A percentile compares a stretch with the other conserved stretches of the same genome.
Evolutionary conservation across 1,140 invertebrate species (phyloP).

Genomic region (Hycleus phaleratus): DNA sequence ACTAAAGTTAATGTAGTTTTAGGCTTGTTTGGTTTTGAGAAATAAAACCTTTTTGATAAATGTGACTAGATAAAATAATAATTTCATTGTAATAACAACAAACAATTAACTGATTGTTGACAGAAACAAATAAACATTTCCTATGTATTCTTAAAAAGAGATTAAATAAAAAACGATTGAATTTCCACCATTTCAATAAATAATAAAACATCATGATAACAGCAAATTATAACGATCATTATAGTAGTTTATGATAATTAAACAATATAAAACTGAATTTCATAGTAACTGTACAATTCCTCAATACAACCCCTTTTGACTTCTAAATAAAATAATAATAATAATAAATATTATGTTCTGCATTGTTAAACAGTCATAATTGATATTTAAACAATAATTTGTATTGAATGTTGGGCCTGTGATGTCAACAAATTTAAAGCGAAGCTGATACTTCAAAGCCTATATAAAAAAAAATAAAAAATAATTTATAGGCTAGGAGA

Average conservation of each 20-base stretch:
- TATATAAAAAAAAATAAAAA: constrained; percentile 5
- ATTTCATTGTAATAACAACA: background rate
- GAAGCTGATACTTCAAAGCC: constrained; percentile 21
- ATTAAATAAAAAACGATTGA: too few relatives aligned
- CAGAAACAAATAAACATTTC: too few relatives aligned
- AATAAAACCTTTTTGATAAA: constrained; percentile 17
- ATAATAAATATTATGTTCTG: constrained; percentile 2
- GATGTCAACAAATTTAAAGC: constrained; percentile 24
- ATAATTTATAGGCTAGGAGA: constrained; percentile 23
- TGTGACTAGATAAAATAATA: constrained; percentile 13
- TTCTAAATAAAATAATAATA: constrained; percentile 1
- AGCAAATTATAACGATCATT: too few relatives aligned
- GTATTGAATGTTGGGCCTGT: constrained; percentile 26
- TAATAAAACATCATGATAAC: too few relatives aligned
- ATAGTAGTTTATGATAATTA: background rate
- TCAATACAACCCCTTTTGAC: background rate
- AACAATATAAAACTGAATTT: constrained; percentile 5
- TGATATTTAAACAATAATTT: constrained; percentile 4
- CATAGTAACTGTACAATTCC: constrained; percentile 6
- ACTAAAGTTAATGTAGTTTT: constrained; percentile 18
- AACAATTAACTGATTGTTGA: background rate
- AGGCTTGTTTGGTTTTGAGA: constrained; percentile 9
- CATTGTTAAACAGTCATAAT: constrained; percentile 4
- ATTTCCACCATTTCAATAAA: too few relatives aligned
- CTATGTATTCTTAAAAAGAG: too few relatives aligned